These are phyloP conservation scores for Chaetoderma sp. DNA, from an alignment of 2,888 invertebrate species.

Conservation along the genomic window DNA sequence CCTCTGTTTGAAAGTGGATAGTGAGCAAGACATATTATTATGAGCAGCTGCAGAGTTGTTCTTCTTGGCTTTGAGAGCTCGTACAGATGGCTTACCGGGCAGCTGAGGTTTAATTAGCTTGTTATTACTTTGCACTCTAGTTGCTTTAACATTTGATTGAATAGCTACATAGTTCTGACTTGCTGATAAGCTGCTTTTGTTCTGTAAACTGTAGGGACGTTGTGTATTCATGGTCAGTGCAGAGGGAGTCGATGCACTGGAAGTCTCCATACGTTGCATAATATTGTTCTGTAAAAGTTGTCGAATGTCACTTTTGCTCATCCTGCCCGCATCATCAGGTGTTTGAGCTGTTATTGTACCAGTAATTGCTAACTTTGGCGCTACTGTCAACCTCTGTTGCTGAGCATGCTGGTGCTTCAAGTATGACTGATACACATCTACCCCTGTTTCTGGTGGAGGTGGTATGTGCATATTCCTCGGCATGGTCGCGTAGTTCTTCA, in stretches of 20 bases:
- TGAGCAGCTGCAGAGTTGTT: too few species aligned
- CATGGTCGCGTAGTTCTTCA: too few species aligned
- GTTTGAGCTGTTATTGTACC: slow-evolving; percentile 19
- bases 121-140: too few species aligned
- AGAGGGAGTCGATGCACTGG: too few species aligned
- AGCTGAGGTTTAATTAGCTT: too few species aligned
- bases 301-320: slow-evolving; percentile 42
- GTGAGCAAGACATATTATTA: too few species aligned
- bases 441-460: slow-evolving; percentile 38
- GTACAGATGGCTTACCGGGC: too few species aligned
- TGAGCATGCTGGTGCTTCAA: slow-evolving; percentile 46
- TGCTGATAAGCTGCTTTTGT: slow-evolving; percentile 27
- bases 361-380: slow-evolving; percentile 10
- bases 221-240: too few species aligned
- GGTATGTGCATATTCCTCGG: slow-evolving; percentile 49
- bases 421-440: slow-evolving; percentile 52
- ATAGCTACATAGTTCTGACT: not conserved
- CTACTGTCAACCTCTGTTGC: not conserved
- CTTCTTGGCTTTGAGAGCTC: too few species aligned
- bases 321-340: not conserved
- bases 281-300: slow-evolving; percentile 42
- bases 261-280: too few species aligned
- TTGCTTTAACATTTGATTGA: too few species aligned
- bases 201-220: too few species aligned
- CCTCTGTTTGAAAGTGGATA: not conserved